Conservation (phyloP, 2,888 invertebrate genomes). For the Caenorhabditis plicata region DNA sequence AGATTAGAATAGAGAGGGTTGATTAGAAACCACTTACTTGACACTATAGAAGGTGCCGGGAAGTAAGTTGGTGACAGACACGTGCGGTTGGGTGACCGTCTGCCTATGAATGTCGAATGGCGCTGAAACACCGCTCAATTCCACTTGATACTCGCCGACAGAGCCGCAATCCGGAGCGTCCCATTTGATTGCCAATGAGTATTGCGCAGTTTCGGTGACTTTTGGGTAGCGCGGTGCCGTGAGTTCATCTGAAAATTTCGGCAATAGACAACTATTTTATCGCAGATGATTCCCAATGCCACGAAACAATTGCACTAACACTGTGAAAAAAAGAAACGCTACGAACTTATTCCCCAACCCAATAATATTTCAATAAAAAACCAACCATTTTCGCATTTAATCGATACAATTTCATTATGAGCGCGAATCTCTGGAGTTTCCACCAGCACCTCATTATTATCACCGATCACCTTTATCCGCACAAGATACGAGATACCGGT, state of each 20-base stretch:
- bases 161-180: slow-evolving; percentile 64
- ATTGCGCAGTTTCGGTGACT: slow-evolving; percentile 55
- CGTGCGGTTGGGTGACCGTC: slow-evolving; percentile 62
- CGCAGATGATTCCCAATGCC: neutral
- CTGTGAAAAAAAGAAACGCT: neutral
- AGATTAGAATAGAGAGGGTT: too few relatives aligned
- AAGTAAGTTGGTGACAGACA: slow-evolving; percentile 62
- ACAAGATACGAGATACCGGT: slow-evolving; percentile 64
- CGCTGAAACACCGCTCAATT: slow-evolving; percentile 55
- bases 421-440: slow-evolving; percentile 66
- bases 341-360: too few relatives aligned
- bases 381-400: slow-evolving; percentile 61
- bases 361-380: neutral
- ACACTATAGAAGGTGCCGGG: slow-evolving; percentile 64
- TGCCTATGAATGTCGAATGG: slow-evolving; percentile 64
- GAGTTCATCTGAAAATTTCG: slow-evolving; percentile 55
- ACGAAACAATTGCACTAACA: neutral
- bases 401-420: slow-evolving; percentile 64
- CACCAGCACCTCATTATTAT: slow-evolving; percentile 62
- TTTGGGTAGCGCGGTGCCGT: slow-evolving; percentile 59
- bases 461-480: slow-evolving; percentile 63
- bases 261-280: neutral
- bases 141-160: slow-evolving; percentile 62
- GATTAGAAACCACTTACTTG: too few relatives aligned
- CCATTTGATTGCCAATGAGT: slow-evolving; percentile 62